A percentile compares a stretch with the other conserved stretches of the same genome.
Evolutionary conservation across 2,113 vertebrate species (phyloP).

Genomic region (Irena cyanogastra): DNA sequence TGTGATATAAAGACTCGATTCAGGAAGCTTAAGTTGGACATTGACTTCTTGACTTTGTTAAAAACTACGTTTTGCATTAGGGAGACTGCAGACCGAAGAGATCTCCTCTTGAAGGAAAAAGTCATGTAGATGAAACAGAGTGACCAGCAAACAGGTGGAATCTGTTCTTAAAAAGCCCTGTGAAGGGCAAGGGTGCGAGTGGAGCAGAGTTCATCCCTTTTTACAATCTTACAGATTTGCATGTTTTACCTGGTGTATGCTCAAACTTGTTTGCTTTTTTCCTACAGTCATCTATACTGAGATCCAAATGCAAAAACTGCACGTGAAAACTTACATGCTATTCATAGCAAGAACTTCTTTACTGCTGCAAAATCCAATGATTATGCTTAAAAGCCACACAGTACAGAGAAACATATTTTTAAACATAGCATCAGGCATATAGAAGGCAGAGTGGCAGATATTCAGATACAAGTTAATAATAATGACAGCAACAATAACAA

Average conservation of each 20-base stretch:
- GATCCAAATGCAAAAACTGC: neutral
- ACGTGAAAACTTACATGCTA: neutral
- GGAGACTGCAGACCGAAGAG: neutral
- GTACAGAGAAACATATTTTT: neutral
- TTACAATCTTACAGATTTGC: neutral
- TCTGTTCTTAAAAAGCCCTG: neutral
- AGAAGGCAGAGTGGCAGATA: neutral
- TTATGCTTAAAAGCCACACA: neutral
- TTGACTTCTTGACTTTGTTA: neutral
- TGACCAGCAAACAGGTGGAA: neutral
- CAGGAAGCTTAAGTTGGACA: neutral
- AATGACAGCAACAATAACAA: neutral
- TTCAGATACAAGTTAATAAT: neutral
- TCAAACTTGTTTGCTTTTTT: neutral
- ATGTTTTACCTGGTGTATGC: neutral
- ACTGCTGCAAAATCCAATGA: neutral
- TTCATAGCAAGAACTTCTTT: neutral
- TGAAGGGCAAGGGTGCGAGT: fast-evolving
- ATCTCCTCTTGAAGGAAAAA: neutral
- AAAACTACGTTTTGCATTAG: neutral
- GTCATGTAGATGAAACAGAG: neutral
- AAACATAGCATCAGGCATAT: neutral
- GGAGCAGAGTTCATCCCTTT: neutral
- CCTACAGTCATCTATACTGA: neutral
- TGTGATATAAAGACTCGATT: neutral